These are phyloP conservation scores for Opisthocomus hoazin DNA, from an alignment of 2,113 vertebrate genomes.

Conservation along the genomic window DNA sequence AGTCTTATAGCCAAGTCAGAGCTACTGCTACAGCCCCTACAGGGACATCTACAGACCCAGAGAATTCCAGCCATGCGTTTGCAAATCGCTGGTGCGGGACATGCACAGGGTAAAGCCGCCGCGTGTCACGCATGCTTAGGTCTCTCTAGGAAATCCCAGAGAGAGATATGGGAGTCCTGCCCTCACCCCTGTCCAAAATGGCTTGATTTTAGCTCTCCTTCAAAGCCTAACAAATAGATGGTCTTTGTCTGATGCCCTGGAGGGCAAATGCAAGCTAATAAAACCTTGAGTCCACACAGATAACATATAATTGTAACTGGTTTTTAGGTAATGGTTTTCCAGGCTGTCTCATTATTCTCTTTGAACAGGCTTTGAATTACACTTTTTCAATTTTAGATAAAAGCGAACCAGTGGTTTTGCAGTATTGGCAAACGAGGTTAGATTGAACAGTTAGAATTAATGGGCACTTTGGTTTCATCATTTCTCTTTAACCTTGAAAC, in stretches of 20 bases:
- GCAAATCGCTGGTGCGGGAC: background rate
- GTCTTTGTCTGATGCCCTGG: slow-evolving; percentile 19
- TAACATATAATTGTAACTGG: slow-evolving; percentile 16
- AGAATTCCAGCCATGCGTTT: background rate
- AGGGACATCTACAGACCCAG: background rate
- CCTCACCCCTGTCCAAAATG: background rate
- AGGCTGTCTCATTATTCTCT: slow-evolving; percentile 41
- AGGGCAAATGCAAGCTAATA: slow-evolving; percentile 36
- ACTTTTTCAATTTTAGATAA: slow-evolving; percentile 24
- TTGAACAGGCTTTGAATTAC: slow-evolving; percentile 48
- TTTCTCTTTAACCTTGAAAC: slow-evolving; percentile 31
- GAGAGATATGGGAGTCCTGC: background rate
- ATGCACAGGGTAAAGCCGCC: background rate
- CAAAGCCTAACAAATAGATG: slow-evolving; percentile 14
- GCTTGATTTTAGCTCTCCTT: background rate
- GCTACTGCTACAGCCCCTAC: background rate
- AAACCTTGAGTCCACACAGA: slow-evolving; percentile 33
- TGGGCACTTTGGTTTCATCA: slow-evolving; percentile 7
- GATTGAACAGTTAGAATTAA: slow-evolving; percentile 22
- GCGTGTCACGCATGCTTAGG: background rate
- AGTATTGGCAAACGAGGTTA: slow-evolving; percentile 45
- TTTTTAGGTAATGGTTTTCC: slow-evolving; percentile 33
- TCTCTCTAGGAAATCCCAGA: background rate
- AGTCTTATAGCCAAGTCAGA: background rate
- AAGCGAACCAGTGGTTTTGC: background rate